phyloP scores from a whole-genome alignment of 2,888 invertebrate species.

The Resseliella maxima region DNA sequence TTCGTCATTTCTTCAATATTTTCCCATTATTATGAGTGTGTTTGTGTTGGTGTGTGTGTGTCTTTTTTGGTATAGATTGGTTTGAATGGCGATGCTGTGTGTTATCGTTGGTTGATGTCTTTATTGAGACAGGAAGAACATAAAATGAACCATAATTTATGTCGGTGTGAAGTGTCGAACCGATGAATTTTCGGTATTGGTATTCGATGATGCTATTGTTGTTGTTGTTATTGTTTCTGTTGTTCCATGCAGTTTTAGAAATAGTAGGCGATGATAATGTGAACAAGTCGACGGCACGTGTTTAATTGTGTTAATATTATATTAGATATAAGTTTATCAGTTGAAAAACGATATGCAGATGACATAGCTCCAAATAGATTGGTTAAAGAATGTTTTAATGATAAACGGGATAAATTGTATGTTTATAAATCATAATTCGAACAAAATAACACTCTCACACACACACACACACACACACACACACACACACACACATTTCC shows the following conservation, averaged over 20 bases:
- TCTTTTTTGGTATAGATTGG: neutral
- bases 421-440: conserved; percentile 1
- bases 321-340: conserved; percentile 10
- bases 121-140: conserved; percentile 53
- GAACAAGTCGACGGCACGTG: conserved; percentile 13
- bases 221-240: neutral
- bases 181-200: conserved; percentile 20
- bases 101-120: conserved; percentile 10
- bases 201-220: neutral
- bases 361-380: neutral
- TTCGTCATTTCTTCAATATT: conserved; percentile 36
- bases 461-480: no score
- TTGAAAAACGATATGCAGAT: conserved; percentile 29
- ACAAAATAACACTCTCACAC: no score
- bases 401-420: conserved; percentile 21
- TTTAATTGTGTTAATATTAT: conserved; percentile 30
- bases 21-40: conserved; percentile 13
- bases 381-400: neutral
- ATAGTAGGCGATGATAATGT: neutral
- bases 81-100: neutral
- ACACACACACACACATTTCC: no score
- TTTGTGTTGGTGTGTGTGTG: no score
- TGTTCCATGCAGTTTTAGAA: no score
- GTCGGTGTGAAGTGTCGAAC: conserved; percentile 38
- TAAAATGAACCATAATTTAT: conserved; percentile 35